These are phyloP conservation scores for Vulpes ferrilata DNA, from an alignment of 2,113 vertebrate genomes.

Conservation along the genomic window DNA sequence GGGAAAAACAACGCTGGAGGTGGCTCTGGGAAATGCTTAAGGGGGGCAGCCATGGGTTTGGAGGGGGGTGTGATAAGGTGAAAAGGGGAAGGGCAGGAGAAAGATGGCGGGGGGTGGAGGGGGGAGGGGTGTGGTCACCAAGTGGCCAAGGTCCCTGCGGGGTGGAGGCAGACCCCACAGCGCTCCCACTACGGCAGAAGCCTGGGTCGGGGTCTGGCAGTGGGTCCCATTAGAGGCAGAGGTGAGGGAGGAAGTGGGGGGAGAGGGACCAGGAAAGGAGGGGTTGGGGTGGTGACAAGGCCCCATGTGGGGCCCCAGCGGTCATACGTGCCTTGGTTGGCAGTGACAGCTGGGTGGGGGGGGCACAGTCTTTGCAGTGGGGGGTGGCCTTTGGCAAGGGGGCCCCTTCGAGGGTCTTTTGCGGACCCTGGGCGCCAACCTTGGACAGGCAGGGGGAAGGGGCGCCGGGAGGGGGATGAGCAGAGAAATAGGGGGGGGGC, in stretches of 20 bases:
- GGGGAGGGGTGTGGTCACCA: slow-evolving; percentile 79
- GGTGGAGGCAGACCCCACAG: slow-evolving; percentile 50
- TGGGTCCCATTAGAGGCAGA: neutral
- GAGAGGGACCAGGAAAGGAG: slow-evolving; percentile 28
- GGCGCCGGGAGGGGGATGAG: neutral
- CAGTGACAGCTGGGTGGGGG: slow-evolving; percentile 79
- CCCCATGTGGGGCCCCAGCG: slow-evolving; percentile 64
- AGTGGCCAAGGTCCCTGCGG: slow-evolving; percentile 61
- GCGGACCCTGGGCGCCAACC: neutral
- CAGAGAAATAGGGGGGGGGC: neutral
- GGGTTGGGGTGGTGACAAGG: slow-evolving; percentile 60
- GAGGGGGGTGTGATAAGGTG: slow-evolving; percentile 42
- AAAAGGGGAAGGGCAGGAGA: slow-evolving; percentile 70
- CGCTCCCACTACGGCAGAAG: slow-evolving; percentile 4
- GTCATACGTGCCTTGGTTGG: slow-evolving; percentile 68
- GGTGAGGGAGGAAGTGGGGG: neutral
- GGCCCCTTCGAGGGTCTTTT: neutral
- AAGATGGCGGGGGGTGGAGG: slow-evolving; percentile 74
- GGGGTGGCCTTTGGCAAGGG: neutral
- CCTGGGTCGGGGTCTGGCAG: neutral
- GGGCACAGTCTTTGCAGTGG: slow-evolving; percentile 36
- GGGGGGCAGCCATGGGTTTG: neutral
- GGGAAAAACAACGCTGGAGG: slow-evolving; percentile 60
- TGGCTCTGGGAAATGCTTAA: slow-evolving; percentile 41
- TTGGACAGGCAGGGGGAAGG: neutral